Conservation (phyloP, 2,888 invertebrate species). For the Ennomos erosarius region DNA sequence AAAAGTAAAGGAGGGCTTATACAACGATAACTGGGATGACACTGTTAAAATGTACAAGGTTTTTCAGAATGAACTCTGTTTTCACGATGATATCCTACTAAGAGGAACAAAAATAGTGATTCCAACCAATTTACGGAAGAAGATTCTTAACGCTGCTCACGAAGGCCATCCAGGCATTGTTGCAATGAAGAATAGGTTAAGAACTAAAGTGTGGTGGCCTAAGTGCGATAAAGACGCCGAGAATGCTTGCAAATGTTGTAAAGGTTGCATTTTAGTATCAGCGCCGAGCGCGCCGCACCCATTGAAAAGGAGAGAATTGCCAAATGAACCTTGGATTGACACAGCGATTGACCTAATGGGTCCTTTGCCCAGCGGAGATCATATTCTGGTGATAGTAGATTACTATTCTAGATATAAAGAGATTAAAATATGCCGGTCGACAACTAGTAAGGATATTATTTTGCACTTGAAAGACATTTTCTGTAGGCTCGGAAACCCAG, state of each 20-base stretch:
- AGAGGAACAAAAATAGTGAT: slow-evolving; percentile 41
- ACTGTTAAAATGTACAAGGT: slow-evolving; percentile 32
- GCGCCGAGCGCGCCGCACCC: slow-evolving; percentile 34
- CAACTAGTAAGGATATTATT: slow-evolving; percentile 18
- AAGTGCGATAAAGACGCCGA: slow-evolving; percentile 49
- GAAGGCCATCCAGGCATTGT: too few relatives aligned
- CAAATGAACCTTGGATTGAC: slow-evolving; percentile 9
- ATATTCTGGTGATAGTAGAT: too few relatives aligned
- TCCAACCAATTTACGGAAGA: slow-evolving; percentile 22
- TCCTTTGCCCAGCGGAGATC: too few relatives aligned
- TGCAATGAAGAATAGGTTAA: slow-evolving; percentile 38
- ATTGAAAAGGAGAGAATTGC: slow-evolving; percentile 29
- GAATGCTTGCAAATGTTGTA: slow-evolving; percentile 29
- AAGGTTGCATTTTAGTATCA: slow-evolving; percentile 37
- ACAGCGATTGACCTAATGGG: too few relatives aligned
- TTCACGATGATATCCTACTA: slow-evolving; percentile 38
- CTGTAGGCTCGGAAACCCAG: slow-evolving; percentile 36
- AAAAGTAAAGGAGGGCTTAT: slow-evolving; percentile 23
- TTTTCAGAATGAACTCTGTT: too few relatives aligned
- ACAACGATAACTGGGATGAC: slow-evolving; percentile 34
- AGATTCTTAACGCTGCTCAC: slow-evolving; percentile 33
- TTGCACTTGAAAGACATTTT: slow-evolving; percentile 35
- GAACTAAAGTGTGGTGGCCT: slow-evolving; percentile 61
- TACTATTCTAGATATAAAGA: too few relatives aligned
- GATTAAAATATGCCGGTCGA: too few relatives aligned